Percentiles rank a stretch among this genome's conserved stretches.
phyloP scores from a whole-genome alignment of 2,888 invertebrate genomes.

The Dicranocentrus wangi region DNA sequence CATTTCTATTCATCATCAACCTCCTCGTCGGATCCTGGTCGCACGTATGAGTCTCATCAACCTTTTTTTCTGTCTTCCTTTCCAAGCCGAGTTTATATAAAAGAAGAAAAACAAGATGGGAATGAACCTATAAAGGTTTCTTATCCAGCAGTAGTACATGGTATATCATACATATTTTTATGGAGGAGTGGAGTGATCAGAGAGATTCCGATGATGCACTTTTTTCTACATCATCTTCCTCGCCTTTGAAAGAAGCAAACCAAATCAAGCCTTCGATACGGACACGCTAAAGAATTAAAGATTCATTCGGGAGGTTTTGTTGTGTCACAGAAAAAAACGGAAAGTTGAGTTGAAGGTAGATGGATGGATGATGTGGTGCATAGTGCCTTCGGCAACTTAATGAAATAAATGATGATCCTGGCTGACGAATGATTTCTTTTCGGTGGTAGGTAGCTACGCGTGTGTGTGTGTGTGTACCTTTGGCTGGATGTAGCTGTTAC shows the following conservation, averaged over 20 bases:
- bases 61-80: not conserved
- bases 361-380: slow-evolving; percentile 26
- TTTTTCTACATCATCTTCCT: not conserved
- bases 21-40: not conserved
- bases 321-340: not conserved
- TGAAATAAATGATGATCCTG: slow-evolving; percentile 2
- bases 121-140: not conserved
- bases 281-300: slow-evolving; percentile 10
- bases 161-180: slow-evolving; percentile 5
- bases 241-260: slow-evolving; percentile 16
- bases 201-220: slow-evolving; percentile 19
- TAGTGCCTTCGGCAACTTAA: slow-evolving; percentile 16
- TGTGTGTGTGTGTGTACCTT: too few relatives aligned
- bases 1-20: slow-evolving; percentile 29
- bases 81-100: not conserved
- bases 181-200: slow-evolving; percentile 3
- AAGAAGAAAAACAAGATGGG: not conserved
- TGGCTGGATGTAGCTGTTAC: too few relatives aligned
- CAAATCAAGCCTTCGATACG: slow-evolving; percentile 30
- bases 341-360: not conserved
- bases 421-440: slow-evolving; percentile 21
- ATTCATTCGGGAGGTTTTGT: slow-evolving; percentile 1
- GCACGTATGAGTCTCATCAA: slow-evolving; percentile 7
- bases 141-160: not conserved
- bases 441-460: too few relatives aligned